These are phyloP conservation scores for Incurvaria masculella DNA, from an alignment of 2,888 invertebrate genomes.

Conservation along the genomic window DNA sequence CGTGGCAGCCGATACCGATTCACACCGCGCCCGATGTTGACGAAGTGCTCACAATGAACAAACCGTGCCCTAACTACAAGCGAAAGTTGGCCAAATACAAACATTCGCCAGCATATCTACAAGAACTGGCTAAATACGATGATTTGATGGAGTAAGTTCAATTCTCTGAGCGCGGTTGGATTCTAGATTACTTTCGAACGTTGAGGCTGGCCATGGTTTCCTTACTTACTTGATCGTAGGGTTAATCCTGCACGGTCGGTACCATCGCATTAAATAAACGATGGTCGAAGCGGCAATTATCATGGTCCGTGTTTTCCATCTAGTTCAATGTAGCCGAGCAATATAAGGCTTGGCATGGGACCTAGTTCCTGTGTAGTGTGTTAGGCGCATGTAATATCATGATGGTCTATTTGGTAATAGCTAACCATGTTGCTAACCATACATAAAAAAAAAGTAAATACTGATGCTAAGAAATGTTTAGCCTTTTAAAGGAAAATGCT, in stretches of 20 bases:
- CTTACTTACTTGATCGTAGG: neutral
- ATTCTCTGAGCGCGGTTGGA: neutral
- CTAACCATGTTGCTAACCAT: slow-evolving; percentile 3
- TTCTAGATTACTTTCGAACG: neutral
- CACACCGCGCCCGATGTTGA: slow-evolving; percentile 68
- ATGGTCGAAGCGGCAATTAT: too few species aligned
- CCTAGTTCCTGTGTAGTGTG: too few species aligned
- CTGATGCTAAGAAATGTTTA: too few species aligned
- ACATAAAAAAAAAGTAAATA: too few species aligned
- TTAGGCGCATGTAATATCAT: neutral
- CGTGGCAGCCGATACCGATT: slow-evolving; percentile 79
- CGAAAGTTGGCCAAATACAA: slow-evolving; percentile 48
- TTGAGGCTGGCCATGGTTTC: neutral
- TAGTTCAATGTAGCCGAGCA: too few species aligned
- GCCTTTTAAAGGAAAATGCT: too few species aligned
- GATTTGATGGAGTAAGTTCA: slow-evolving; percentile 56
- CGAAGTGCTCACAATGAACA: slow-evolving; percentile 56
- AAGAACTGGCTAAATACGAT: slow-evolving; percentile 55
- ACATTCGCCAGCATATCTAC: slow-evolving; percentile 50
- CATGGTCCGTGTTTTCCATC: too few species aligned
- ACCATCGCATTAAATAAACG: too few species aligned
- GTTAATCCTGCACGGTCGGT: neutral
- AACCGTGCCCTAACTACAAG: slow-evolving; percentile 65
- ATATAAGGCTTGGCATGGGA: too few species aligned
- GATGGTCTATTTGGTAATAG: neutral